Evolutionary conservation across 2,797 vertebrate genomes (phyloP).

Genomic region (Zenarchopterus dispar): DNA sequence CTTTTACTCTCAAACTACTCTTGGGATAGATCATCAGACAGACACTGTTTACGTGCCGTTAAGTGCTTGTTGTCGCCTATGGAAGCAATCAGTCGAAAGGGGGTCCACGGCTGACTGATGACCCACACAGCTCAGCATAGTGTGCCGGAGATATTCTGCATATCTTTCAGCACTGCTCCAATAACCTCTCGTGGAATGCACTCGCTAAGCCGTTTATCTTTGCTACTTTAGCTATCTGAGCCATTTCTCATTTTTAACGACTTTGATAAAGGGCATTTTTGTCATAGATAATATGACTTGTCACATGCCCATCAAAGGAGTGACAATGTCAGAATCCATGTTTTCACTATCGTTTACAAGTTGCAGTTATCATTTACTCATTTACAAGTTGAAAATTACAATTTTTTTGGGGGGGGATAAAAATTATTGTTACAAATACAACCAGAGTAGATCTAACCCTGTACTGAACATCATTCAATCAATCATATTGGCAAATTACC

Average conservation of each 20-base stretch:
- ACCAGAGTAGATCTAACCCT: constrained; percentile 19
- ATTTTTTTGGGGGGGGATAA: not conserved
- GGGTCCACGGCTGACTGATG: constrained; percentile 66
- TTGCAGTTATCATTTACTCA: constrained; percentile 26
- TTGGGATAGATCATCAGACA: constrained; percentile 65
- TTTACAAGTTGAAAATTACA: not conserved
- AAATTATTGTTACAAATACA: constrained; percentile 3
- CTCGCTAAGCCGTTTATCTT: constrained; percentile 56
- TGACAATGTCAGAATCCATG: constrained; percentile 50
- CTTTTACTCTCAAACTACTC: constrained; percentile 70
- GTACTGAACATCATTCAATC: constrained; percentile 38
- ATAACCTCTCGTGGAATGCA: constrained; percentile 57
- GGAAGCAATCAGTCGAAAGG: constrained; percentile 63
- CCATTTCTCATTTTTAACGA: constrained; percentile 62
- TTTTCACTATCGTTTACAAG: constrained; percentile 1
- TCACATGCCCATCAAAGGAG: constrained; percentile 47
- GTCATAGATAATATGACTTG: constrained; percentile 51
- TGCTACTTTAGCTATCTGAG: constrained; percentile 44
- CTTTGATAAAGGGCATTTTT: constrained; percentile 43
- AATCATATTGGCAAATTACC: constrained; percentile 23
- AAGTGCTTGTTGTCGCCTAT: constrained; percentile 79
- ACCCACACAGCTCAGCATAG: constrained; percentile 46
- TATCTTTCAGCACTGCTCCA: constrained; percentile 62
- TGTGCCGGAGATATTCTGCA: constrained; percentile 43
- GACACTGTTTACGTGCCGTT: constrained; percentile 72